A percentile compares a stretch with the other conserved stretches of the same genome.
Evolutionary conservation across 30 jellyfish, hydroid and myxozoan genomes (phyloP).

Genomic region (Hydractinia symbiolongicarpus): DNA sequence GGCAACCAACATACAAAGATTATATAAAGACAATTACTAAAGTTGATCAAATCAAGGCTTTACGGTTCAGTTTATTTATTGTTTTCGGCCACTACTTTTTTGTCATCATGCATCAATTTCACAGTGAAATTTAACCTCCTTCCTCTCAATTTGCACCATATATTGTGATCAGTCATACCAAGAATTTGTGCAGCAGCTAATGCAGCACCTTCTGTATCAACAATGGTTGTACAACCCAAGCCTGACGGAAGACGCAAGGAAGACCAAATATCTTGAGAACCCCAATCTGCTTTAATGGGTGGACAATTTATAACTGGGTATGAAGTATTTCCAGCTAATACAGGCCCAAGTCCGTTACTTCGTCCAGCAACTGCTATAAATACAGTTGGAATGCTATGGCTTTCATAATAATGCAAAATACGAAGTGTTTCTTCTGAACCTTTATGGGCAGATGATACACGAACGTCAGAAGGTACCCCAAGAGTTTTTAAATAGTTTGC

Average conservation of each 20-base stretch:
- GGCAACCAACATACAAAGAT: no score
- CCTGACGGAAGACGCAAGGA: slow-evolving; percentile 91
- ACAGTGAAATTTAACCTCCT: slow-evolving; percentile 49
- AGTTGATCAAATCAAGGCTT: no score
- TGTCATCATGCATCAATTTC: slow-evolving; percentile 63
- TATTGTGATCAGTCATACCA: slow-evolving; percentile 73
- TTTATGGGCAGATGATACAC: slow-evolving; percentile 88
- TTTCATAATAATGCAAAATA: slow-evolving; percentile 65
- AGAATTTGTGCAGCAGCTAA: slow-evolving; percentile 81
- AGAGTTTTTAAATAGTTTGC: slow-evolving; percentile 38
- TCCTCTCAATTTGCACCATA: slow-evolving; percentile 77
- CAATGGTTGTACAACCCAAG: slow-evolving; percentile 78
- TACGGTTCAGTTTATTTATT: no score
- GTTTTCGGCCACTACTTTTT: not conserved
- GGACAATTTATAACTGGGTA: slow-evolving; percentile 95
- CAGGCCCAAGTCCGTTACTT: slow-evolving; percentile 94
- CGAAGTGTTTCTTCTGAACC: slow-evolving; percentile 74
- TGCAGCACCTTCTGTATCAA: slow-evolving; percentile 89
- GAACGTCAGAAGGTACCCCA: slow-evolving; percentile 72
- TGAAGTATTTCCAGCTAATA: slow-evolving; percentile 80
- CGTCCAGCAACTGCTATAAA: slow-evolving; percentile 90
- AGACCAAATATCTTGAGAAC: slow-evolving; percentile 88
- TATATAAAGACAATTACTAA: no score
- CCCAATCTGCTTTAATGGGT: slow-evolving; percentile 86
- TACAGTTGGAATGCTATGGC: slow-evolving; percentile 77